phyloP scores from a whole-genome alignment of 2,888 invertebrate genomes.

The Julus scandinavius region DNA sequence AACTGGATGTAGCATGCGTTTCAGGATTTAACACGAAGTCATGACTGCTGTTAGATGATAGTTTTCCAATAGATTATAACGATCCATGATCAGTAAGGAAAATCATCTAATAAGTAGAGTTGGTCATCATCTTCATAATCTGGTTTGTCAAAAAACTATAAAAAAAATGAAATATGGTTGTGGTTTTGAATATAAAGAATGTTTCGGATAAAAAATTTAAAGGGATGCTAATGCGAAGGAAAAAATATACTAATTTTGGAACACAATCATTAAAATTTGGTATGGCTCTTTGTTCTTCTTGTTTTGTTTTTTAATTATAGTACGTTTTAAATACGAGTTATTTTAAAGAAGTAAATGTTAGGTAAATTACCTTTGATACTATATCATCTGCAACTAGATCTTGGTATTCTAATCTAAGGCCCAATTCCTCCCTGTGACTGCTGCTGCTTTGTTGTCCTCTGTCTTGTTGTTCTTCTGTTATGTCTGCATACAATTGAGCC shows the following conservation, averaged over 20 bases:
- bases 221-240: too few relatives aligned
- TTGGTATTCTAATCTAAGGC: not conserved
- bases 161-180: not conserved
- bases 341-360: not conserved
- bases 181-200: too few relatives aligned
- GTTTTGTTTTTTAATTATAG: too few relatives aligned
- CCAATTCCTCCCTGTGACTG: not conserved
- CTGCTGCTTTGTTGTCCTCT: slow-evolving; percentile 17
- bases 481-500: slow-evolving; percentile 75
- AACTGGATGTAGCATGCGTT: not conserved
- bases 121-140: slow-evolving; percentile 47
- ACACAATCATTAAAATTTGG: too few relatives aligned
- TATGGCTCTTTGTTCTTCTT: too few relatives aligned
- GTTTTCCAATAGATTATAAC: not conserved
- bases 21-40: not conserved
- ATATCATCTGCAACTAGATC: slow-evolving; percentile 34
- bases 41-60: not conserved
- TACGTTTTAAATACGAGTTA: too few relatives aligned
- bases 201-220: too few relatives aligned
- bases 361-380: not conserved
- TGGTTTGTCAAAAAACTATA: slow-evolving; percentile 22
- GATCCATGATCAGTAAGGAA: slow-evolving; percentile 21
- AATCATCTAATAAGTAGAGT: slow-evolving; percentile 42
- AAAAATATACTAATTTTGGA: too few relatives aligned
- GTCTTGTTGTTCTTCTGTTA: slow-evolving; percentile 1